Evolutionary conservation across 2,113 vertebrate species (phyloP).

Genomic region (Rhegmatorhina hoffmannsi): DNA sequence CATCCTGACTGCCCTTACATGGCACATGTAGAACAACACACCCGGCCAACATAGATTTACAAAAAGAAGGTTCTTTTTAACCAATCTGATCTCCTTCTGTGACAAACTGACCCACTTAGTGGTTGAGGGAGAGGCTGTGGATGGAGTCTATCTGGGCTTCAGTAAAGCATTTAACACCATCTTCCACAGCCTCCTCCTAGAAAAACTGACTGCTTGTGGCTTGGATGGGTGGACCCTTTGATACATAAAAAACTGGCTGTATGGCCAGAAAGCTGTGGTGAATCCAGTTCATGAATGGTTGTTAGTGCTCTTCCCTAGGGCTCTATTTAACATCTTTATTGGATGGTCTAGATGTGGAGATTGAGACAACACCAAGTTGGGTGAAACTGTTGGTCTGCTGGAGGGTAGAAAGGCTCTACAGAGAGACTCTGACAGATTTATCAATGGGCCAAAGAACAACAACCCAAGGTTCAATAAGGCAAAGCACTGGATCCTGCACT

Average conservation of each 20-base stretch:
- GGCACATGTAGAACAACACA: neutral
- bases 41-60: neutral
- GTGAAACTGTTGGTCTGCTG: neutral
- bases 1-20: neutral
- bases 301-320: neutral
- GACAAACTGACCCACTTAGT: too few relatives aligned
- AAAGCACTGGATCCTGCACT: neutral
- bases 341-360: neutral
- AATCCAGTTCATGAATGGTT: neutral
- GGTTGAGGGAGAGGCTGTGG: neutral
- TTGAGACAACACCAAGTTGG: too few relatives aligned
- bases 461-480: neutral
- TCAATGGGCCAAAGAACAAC: neutral
- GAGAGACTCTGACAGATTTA: neutral
- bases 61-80: neutral
- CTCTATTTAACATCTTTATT: neutral
- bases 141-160: neutral
- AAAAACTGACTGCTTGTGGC: rapidly evolving
- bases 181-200: neutral
- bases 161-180: neutral
- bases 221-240: neutral
- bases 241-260: neutral
- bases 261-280: neutral
- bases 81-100: neutral
- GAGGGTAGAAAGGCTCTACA: neutral